Percentiles rank a stretch among this genome's conserved stretches.
These are phyloP conservation scores for Lagopus muta DNA, from an alignment of 2,113 vertebrate genomes.

Conservation along the genomic window DNA sequence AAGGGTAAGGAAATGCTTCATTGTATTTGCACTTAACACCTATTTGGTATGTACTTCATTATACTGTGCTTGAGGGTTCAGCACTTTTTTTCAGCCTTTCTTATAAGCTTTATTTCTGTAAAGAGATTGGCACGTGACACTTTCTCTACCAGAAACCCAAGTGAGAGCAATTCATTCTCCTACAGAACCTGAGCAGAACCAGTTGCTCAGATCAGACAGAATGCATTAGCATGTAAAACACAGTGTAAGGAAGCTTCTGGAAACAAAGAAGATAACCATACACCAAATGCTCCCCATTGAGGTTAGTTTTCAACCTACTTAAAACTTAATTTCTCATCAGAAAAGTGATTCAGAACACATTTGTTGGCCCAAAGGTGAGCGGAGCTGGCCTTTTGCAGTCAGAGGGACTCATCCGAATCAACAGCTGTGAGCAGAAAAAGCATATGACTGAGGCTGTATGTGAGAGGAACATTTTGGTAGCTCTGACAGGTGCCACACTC, in stretches of 20 bases:
- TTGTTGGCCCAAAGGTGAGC: neutral
- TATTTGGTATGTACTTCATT: neutral
- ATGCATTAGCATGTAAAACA: neutral
- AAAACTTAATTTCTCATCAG: neutral
- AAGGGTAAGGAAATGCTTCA: neutral
- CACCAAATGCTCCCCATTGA: neutral
- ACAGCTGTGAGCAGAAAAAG: neutral
- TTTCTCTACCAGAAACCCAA: neutral
- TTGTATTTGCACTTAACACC: neutral
- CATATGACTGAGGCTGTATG: neutral
- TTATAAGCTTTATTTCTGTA: neutral
- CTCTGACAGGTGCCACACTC: neutral
- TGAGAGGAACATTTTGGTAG: neutral
- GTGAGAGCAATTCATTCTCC: neutral
- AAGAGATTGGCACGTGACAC: neutral
- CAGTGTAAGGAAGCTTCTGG: neutral
- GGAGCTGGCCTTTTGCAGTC: neutral
- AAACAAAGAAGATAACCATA: neutral
- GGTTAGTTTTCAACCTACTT: neutral
- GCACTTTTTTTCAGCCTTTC: neutral
- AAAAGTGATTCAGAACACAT: neutral
- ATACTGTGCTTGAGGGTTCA: neutral
- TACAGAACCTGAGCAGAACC: neutral
- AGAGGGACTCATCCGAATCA: neutral
- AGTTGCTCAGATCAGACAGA: neutral